Evolutionary conservation across 2,113 vertebrate genomes (phyloP).

Genomic region (Brachypteracias leptosomus): DNA sequence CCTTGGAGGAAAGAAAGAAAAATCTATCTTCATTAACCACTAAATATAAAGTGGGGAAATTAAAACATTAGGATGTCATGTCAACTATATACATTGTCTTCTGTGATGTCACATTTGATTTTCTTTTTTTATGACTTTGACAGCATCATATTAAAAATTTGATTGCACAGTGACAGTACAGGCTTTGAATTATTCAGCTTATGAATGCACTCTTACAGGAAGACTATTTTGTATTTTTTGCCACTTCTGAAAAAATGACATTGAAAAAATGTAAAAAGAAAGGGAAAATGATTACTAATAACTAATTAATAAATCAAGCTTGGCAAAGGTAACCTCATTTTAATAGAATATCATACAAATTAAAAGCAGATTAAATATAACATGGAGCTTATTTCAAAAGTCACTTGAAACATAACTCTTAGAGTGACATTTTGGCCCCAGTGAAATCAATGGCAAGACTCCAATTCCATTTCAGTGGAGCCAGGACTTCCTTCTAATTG

Average conservation of each 20-base stretch:
- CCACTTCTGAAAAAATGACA: constrained; percentile 14
- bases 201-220: neutral
- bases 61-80: constrained; percentile 14
- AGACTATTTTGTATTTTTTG: neutral
- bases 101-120: constrained; percentile 53
- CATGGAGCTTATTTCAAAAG: neutral
- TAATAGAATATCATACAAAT: constrained; percentile 6
- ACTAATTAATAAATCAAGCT: constrained; percentile 30
- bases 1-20: neutral
- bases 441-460: neutral
- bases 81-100: constrained; percentile 26
- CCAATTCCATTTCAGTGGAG: neutral
- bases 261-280: constrained; percentile 20
- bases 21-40: constrained; percentile 14
- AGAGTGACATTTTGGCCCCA: neutral
- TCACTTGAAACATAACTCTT: neutral
- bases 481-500: neutral
- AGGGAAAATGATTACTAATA: neutral
- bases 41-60: constrained; percentile 1
- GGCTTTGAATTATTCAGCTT: constrained; percentile 54
- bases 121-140: constrained; percentile 37
- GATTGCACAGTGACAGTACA: constrained; percentile 8
- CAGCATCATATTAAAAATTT: constrained; percentile 52
- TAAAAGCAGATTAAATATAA: constrained; percentile 7
- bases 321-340: constrained; percentile 2